A percentile compares a stretch with the other conserved stretches of the same genome.
These are phyloP conservation scores for Masticophis lateralis DNA, from an alignment of 2,797 vertebrate species.

Conservation along the genomic window DNA sequence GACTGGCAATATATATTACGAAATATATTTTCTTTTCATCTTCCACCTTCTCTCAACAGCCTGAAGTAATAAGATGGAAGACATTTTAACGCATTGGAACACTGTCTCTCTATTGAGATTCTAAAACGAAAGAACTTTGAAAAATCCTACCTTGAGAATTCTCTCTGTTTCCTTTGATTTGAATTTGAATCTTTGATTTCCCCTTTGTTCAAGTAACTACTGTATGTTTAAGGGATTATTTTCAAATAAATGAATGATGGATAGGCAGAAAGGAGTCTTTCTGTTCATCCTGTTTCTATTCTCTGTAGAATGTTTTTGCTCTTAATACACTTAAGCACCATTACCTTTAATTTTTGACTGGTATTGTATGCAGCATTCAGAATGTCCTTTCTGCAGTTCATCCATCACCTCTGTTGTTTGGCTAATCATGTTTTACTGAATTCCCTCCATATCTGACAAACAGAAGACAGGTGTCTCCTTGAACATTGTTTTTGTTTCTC, in stretches of 20 bases:
- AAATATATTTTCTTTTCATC: neutral
- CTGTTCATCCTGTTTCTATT: neutral
- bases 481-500: neutral
- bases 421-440: neutral
- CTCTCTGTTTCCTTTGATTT: neutral
- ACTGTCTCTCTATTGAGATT: neutral
- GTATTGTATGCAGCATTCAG: neutral
- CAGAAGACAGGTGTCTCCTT: conserved; percentile 18
- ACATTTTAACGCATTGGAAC: neutral
- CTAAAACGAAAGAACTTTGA: neutral
- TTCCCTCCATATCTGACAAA: conserved; percentile 7
- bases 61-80: neutral
- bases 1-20: neutral
- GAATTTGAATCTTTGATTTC: neutral
- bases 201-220: neutral
- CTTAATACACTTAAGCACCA: neutral
- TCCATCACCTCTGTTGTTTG: neutral
- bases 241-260: neutral
- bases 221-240: neutral
- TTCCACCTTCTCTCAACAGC: neutral
- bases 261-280: neutral
- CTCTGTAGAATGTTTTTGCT: neutral
- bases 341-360: neutral
- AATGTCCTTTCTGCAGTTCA: neutral
- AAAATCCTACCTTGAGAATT: neutral